A percentile compares a stretch with the other conserved stretches of the same genome.
Evolutionary conservation across 2,888 invertebrate species (phyloP).

Genomic region (Eristalis arbustorum): DNA sequence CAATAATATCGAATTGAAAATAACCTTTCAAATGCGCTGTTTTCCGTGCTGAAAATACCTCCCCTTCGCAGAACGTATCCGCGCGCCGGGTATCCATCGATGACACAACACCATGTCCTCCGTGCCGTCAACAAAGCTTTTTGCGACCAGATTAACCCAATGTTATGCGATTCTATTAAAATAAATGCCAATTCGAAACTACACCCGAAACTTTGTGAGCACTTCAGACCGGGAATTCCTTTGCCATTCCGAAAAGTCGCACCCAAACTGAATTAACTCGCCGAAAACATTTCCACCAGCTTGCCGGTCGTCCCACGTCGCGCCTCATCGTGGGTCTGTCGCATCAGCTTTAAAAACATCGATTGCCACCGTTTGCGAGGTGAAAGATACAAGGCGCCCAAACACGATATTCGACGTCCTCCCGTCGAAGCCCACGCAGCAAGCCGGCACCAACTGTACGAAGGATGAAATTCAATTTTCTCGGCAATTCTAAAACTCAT

Average conservation of each 20-base stretch:
- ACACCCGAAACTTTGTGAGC: background rate
- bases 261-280: constrained; percentile 42
- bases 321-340: too few species aligned
- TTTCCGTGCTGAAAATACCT: background rate
- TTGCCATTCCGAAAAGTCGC: background rate
- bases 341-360: constrained; percentile 26
- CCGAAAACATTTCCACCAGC: constrained; percentile 28
- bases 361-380: constrained; percentile 16
- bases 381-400: background rate
- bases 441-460: constrained; percentile 23
- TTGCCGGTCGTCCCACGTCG: background rate
- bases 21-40: background rate
- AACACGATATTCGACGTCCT: background rate
- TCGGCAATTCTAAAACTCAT: constrained; percentile 65
- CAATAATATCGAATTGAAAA: too few species aligned
- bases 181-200: background rate
- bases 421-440: constrained; percentile 11
- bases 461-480: constrained; percentile 66
- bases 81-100: background rate
- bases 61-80: background rate
- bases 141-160: background rate
- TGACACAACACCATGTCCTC: background rate
- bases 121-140: background rate
- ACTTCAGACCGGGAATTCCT: constrained; percentile 15
- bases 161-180: background rate